Conservation (phyloP, 1,140 invertebrate species). For the Tetramorium parvispinum region DNA sequence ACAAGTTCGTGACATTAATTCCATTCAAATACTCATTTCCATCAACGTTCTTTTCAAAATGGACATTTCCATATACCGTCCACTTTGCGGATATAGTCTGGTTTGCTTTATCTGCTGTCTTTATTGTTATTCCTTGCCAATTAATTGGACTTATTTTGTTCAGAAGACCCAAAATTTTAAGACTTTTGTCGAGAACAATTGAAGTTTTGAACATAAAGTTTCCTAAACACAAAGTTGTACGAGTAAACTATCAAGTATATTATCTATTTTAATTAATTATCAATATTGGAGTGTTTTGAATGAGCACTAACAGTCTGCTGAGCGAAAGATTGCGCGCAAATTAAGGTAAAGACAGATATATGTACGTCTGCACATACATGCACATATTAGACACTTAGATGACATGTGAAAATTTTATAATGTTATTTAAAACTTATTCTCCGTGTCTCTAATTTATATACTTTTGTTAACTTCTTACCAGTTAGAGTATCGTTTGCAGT, state of each 20-base stretch:
- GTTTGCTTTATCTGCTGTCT: slow-evolving; percentile 27
- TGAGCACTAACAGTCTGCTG: neutral
- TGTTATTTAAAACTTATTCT: neutral
- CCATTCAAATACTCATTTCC: slow-evolving; percentile 77
- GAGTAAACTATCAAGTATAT: slow-evolving; percentile 18
- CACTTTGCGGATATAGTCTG: slow-evolving; percentile 80
- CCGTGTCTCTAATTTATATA: neutral
- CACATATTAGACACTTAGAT: neutral
- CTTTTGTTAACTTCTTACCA: slow-evolving; percentile 62
- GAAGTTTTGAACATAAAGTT: slow-evolving; percentile 78
- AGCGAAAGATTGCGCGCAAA: neutral
- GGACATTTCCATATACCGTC: slow-evolving; percentile 77
- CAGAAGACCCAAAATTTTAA: slow-evolving; percentile 70
- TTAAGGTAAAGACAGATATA: neutral
- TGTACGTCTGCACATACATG: neutral
- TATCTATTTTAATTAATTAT: slow-evolving; percentile 10
- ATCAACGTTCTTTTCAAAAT: slow-evolving; percentile 74
- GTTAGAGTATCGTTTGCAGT: slow-evolving; percentile 55
- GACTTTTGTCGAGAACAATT: slow-evolving; percentile 74
- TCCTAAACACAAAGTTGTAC: slow-evolving; percentile 60
- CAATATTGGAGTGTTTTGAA: neutral
- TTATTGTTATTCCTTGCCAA: slow-evolving; percentile 78
- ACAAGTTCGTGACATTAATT: slow-evolving; percentile 75
- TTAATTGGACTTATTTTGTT: slow-evolving; percentile 76
- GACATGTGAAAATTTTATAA: neutral